These are phyloP conservation scores for Chlorocebus sabaeus DNA, from an alignment of 2,113 vertebrate genomes.

Conservation along the genomic window DNA sequence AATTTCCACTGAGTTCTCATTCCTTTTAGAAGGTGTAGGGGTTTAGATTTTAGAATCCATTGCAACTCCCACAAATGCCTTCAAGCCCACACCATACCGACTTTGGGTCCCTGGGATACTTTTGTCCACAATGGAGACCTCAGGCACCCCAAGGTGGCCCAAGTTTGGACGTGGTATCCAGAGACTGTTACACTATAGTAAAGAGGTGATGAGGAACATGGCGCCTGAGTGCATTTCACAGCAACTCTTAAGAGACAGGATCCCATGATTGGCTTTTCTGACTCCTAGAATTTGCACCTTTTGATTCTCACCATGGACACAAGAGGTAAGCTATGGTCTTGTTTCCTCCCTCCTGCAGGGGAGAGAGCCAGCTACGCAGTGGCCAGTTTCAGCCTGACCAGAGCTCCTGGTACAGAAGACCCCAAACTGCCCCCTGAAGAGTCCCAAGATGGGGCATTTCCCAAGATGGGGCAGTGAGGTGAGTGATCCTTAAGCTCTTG, in stretches of 20 bases:
- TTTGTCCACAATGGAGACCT: neutral
- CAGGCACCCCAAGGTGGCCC: neutral
- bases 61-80: neutral
- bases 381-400: neutral
- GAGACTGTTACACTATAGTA: too few relatives aligned
- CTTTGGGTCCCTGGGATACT: neutral
- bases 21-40: neutral
- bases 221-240: neutral
- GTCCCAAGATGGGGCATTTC: neutral
- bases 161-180: neutral
- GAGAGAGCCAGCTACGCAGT: neutral
- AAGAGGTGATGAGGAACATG: neutral
- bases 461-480: neutral
- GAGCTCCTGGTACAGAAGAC: neutral
- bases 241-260: neutral
- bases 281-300: neutral
- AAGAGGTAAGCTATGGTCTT: neutral
- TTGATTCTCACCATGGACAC: too few relatives aligned
- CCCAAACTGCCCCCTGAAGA: accelerated
- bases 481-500: neutral
- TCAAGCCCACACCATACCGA: accelerated
- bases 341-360: neutral
- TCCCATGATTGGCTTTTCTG: neutral
- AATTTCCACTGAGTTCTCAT: neutral
- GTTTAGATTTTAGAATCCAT: neutral